phyloP scores from a whole-genome alignment of 1,140 invertebrate genomes.

The Drosophila auraria region DNA sequence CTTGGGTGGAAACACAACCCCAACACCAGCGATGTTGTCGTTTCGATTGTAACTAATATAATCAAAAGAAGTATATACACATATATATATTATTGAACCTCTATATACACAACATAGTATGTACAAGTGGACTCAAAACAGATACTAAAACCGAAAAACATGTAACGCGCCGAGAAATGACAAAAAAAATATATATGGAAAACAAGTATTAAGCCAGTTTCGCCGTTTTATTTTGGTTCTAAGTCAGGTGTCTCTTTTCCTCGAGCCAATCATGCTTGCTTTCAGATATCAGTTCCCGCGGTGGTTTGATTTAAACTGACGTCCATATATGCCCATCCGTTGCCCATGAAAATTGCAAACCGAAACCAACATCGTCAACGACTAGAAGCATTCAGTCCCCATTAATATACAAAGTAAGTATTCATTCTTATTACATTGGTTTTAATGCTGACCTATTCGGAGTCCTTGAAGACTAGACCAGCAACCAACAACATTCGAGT shows the following conservation, averaged over 20 bases:
- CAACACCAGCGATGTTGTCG: conserved; percentile 42
- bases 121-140: conserved; percentile 60
- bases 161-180: conserved; percentile 64
- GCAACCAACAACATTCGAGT: too few relatives aligned
- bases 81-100: conserved; percentile 52
- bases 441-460: too few relatives aligned
- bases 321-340: too few relatives aligned
- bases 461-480: too few relatives aligned
- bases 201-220: conserved; percentile 37
- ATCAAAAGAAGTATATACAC: conserved; percentile 67
- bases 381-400: too few relatives aligned
- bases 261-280: not conserved
- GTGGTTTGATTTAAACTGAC: not conserved
- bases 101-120: conserved; percentile 64
- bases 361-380: too few relatives aligned
- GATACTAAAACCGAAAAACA: conserved; percentile 53
- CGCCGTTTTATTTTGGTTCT: conserved; percentile 22
- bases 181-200: conserved; percentile 56
- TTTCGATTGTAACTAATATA: conserved; percentile 68
- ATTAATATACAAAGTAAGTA: too few relatives aligned
- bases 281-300: not conserved
- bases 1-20: conserved; percentile 4
- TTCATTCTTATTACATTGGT: too few relatives aligned
- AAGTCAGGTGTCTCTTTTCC: too few relatives aligned
- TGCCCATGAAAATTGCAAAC: too few relatives aligned